Conservation (phyloP, 2,888 invertebrate genomes). For the Kryphioiulus occultus region DNA sequence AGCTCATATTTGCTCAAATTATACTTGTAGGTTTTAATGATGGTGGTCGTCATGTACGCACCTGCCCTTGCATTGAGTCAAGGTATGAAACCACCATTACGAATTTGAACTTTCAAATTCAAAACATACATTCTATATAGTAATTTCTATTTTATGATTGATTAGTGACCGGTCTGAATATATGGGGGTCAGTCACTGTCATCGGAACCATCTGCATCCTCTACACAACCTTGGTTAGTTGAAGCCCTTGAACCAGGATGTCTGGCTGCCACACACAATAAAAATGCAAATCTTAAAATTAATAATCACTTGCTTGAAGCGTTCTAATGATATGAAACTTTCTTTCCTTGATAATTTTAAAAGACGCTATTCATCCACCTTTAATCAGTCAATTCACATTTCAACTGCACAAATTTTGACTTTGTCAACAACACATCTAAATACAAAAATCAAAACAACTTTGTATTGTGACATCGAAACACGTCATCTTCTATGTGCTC, state of each 20-base stretch:
- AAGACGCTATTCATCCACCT: too few relatives aligned
- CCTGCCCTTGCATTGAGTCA: slow-evolving; percentile 63
- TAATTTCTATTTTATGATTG: not conserved
- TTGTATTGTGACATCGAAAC: too few relatives aligned
- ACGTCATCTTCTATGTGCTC: too few relatives aligned
- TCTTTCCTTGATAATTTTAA: too few relatives aligned
- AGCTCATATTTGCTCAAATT: not conserved
- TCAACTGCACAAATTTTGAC: too few relatives aligned
- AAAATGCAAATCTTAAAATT: too few relatives aligned
- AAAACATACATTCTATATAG: not conserved
- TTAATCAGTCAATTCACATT: too few relatives aligned
- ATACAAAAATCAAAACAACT: too few relatives aligned
- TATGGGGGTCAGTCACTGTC: slow-evolving; percentile 51
- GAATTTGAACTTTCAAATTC: not conserved
- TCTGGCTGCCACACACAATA: not conserved
- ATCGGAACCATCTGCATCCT: slow-evolving; percentile 50
- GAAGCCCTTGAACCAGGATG: not conserved
- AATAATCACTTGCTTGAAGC: too few relatives aligned
- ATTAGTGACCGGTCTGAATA: slow-evolving; percentile 50
- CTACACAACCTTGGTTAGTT: slow-evolving; percentile 51
- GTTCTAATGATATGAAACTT: too few relatives aligned
- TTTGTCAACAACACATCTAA: too few relatives aligned
- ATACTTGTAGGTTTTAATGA: slow-evolving; percentile 58
- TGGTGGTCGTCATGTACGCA: slow-evolving; percentile 64
- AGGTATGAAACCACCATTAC: slow-evolving; percentile 55